Evolutionary conservation across 2,113 vertebrate genomes (phyloP), one percentile per base, ranked within the genome.

Genomic region (Brachypodius melanocephalos): DNA sequence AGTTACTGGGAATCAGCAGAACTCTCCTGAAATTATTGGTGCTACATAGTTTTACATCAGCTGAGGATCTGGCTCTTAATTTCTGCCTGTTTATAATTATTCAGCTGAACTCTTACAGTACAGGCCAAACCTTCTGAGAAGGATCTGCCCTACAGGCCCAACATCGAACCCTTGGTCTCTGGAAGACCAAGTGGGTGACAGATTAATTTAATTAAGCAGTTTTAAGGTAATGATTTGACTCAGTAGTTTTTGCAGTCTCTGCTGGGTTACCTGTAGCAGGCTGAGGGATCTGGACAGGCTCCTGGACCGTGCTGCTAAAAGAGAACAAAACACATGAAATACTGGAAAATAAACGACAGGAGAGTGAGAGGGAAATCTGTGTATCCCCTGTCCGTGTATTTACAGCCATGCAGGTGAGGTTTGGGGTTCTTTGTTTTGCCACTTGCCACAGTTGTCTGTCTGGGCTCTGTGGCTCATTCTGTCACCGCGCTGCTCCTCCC

Each of bases 1-100:
- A 58, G 52, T 45, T 88, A 77, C 89, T 91, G 89, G 73, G 93
- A 94, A 89, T 76, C 77, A 85, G 75, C 89, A 80, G 75, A 94
- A 75, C 77, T 85, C 89, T 94, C 67, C 67, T 82, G 71, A 93
- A 96, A 95, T 92, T 95, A 85, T 57, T 76, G 81, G 73, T 76
- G 81, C 81, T 66, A 6, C 73, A 46, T 2, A 54, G 48, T 87
- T 89, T 95, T 85, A 86, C 77, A 90, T 84, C 80, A 84, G 65
- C 52, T 87, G 76, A 89, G 91, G 68, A 92, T 87, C 48, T 2
- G 9, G 40, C 76, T 86, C 76, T 88, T 80, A 17, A 63, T 58
- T 86, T 59, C 79, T 88, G 59, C n/a, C 43, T 80, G 19, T 48
- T 92, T 32, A 9, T 36, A 61, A 61, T 63, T 90, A 84, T 55